Evolutionary conservation across 2,888 invertebrate species (phyloP).

Genomic region (Argyresthia goedartella): DNA sequence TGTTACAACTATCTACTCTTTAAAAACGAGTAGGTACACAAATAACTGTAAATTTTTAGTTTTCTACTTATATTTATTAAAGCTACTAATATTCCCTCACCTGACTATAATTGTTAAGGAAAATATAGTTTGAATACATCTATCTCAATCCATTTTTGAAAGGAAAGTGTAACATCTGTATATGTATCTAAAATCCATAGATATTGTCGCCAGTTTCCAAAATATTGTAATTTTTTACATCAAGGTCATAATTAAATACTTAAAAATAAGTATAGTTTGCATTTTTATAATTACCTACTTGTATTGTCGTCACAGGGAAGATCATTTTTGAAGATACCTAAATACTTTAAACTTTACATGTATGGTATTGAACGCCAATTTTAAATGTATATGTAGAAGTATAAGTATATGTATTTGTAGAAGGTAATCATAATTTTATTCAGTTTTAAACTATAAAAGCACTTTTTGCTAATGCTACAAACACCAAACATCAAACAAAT

Average conservation of each 20-base stretch:
- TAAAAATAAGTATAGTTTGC: neutral
- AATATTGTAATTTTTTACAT: neutral
- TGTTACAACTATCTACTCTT: neutral
- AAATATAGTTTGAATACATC: conserved; percentile 8
- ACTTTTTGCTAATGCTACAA: conserved; percentile 55
- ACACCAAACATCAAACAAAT: conserved; percentile 66
- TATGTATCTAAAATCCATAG: neutral
- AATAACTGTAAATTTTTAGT: conserved; percentile 7
- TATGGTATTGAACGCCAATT: neutral
- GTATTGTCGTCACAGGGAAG: neutral
- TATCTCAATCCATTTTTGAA: conserved; percentile 18
- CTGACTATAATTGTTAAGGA: neutral
- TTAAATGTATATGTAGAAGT: no score
- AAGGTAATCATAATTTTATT: neutral
- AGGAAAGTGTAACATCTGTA: neutral
- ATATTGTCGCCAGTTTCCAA: neutral
- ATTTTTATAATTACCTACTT: neutral
- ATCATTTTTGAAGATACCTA: neutral
- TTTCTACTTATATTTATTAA: conserved; percentile 50
- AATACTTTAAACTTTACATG: neutral
- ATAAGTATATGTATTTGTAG: neutral
- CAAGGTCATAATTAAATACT: neutral
- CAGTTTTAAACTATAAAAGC: conserved; percentile 44
- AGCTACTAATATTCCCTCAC: conserved; percentile 32
- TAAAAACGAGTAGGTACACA: conserved; percentile 14